Percentiles rank a stretch among this genome's conserved stretches.
Evolutionary conservation across 1,140 invertebrate genomes (phyloP).

Genomic region (Babylonia areolata): DNA sequence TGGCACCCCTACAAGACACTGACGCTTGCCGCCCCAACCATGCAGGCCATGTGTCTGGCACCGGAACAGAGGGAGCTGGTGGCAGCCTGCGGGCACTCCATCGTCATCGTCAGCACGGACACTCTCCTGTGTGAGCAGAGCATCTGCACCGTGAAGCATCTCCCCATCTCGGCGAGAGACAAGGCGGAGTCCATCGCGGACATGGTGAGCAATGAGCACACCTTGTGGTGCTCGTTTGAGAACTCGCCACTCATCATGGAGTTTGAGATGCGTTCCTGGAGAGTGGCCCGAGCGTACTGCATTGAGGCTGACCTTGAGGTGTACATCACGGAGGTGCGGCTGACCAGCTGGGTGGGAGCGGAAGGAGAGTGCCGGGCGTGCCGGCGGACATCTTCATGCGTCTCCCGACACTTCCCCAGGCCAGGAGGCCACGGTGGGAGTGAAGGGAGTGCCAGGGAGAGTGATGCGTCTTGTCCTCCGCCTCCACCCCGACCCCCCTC

Average conservation of each 20-base stretch:
- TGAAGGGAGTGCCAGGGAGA: neutral
- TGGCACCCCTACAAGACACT: constrained; percentile 16
- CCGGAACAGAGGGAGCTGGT: constrained; percentile 47
- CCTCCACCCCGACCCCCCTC: constrained; percentile 26
- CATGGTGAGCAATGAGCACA: constrained; percentile 36
- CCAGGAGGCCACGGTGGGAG: neutral
- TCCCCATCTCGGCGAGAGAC: neutral
- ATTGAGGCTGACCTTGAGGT: constrained; percentile 30
- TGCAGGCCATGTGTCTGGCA: constrained; percentile 23
- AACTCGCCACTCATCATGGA: constrained; percentile 45
- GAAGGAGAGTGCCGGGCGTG: neutral
- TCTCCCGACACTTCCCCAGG: too few relatives aligned
- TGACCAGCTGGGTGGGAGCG: neutral
- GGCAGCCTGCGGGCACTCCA: constrained; percentile 49
- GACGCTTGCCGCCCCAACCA: neutral
- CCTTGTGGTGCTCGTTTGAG: constrained; percentile 51
- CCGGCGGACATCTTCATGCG: neutral
- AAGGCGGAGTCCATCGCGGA: neutral
- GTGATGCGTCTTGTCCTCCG: constrained; percentile 23
- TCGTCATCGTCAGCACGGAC: constrained; percentile 47
- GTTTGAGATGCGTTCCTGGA: constrained; percentile 30
- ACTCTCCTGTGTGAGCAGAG: constrained; percentile 40
- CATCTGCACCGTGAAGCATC: constrained; percentile 38
- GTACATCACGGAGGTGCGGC: neutral
- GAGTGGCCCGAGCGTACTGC: neutral